Base-by-base conservation (phyloP, 2,797 vertebrate genomes). In the Sus cebifrons region DNA sequence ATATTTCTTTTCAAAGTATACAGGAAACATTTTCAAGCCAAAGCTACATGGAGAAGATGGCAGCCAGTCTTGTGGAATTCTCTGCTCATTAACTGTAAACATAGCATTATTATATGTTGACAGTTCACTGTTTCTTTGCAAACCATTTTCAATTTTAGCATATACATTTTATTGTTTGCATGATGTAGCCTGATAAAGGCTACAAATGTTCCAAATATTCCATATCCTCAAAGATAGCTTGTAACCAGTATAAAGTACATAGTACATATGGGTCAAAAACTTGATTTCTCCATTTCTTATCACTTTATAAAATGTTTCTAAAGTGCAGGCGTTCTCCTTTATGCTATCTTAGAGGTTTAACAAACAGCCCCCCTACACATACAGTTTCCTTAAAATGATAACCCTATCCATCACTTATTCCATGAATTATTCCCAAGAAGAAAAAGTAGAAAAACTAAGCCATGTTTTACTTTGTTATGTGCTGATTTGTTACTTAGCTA, bases 361-460 rank as follows among this genome's bases (percentile, higher is more conserved):
- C 32, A 54, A 11, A 67, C 17, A 73, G 44, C 9, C 44, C 6
- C 44, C 44, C 44, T 49, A 84, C 14, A 89, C 29, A 89, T 1
- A 73, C 2, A n/a, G 2, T 95, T 89, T 89, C 10, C 44, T 32
- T 96, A 81, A 44, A 86, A 75, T 54, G 9, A 67, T 29, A 70
- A 32, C 3, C 17, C 23, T 58, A 23, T 74, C 11, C 15, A 75
- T 82, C 64, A 56, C 10, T n/a, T 64, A 11, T 3, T 56, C n/a
- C 88, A 96, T 96, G 3, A 87, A 96, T 94, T 60, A 73, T 2
- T 68, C 23, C 44, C 94, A 92, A 97, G 78, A 97, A 94, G 62
- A 94, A 7, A 87, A 82, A 85, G 8, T 25, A 32, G 40, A 36
- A 81, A 81, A 96, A 91, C 70, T 91, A 54, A 97, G 95, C 23